Evolutionary conservation across 2,797 vertebrate species (phyloP).

Genomic region (Enteromius argenteus): DNA sequence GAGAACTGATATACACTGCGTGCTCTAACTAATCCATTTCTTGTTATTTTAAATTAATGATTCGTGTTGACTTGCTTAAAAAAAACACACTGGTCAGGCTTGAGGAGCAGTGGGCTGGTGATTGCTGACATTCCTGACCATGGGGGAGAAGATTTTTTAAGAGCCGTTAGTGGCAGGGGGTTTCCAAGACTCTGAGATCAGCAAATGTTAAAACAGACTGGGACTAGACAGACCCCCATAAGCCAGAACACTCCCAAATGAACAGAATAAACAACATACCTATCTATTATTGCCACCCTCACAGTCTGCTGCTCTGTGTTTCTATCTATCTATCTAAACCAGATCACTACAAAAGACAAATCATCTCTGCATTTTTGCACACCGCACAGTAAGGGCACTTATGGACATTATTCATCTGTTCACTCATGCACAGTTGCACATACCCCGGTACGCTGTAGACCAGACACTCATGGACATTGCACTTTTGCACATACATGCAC

Average conservation of each 20-base stretch:
- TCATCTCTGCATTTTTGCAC: too few relatives aligned
- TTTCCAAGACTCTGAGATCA: conserved; percentile 60
- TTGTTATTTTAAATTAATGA: conserved; percentile 58
- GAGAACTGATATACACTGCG: background rate
- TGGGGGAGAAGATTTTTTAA: conserved; percentile 62
- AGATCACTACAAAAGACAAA: too few relatives aligned
- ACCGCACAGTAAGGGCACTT: too few relatives aligned
- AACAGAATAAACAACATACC: conserved; percentile 61
- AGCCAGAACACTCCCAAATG: conserved; percentile 55
- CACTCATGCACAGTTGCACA: too few relatives aligned
- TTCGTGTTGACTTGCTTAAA: conserved; percentile 54
- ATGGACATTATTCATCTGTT: too few relatives aligned
- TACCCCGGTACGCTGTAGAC: too few relatives aligned
- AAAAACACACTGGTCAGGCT: conserved; percentile 42
- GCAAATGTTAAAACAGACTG: conserved; percentile 72
- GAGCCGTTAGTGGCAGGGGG: conserved; percentile 56
- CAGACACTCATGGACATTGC: too few relatives aligned
- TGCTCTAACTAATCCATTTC: conserved; percentile 17
- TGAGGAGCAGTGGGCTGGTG: conserved; percentile 61
- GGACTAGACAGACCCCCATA: conserved; percentile 47
- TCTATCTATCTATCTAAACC: background rate
- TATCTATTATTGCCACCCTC: background rate
- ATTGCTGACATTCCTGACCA: conserved; percentile 70
- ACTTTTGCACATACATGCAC: too few relatives aligned
- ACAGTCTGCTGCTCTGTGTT: background rate